Conservation (phyloP, 2,888 invertebrate genomes). For the Sesia apiformis region DNA sequence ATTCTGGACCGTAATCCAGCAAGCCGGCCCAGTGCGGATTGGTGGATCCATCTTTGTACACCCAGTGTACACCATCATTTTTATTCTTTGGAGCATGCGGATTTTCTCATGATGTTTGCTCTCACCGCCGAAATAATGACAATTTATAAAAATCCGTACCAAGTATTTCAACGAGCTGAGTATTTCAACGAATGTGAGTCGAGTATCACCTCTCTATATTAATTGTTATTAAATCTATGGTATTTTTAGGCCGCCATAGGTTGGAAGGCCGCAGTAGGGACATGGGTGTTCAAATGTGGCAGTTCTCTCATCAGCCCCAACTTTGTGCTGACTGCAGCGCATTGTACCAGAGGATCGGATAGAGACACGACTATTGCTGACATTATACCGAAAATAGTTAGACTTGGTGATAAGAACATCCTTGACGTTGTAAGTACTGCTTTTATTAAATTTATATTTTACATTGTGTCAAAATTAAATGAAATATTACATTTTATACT, state of each 20-base stretch:
- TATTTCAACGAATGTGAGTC: too few relatives aligned
- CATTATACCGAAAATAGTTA: constrained; percentile 32
- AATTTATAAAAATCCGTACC: too few relatives aligned
- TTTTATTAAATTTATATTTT: background rate
- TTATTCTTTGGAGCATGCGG: too few relatives aligned
- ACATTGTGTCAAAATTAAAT: background rate
- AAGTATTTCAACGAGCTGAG: too few relatives aligned
- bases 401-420: constrained; percentile 27
- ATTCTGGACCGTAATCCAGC: too few relatives aligned
- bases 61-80: too few relatives aligned
- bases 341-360: constrained; percentile 59
- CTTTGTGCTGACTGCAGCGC: constrained; percentile 80
- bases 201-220: too few relatives aligned
- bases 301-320: constrained; percentile 77
- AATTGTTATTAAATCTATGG: background rate
- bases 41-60: too few relatives aligned
- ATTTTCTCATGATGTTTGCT: too few relatives aligned
- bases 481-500: background rate
- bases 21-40: too few relatives aligned
- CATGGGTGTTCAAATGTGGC: constrained; percentile 71
- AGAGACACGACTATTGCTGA: constrained; percentile 26
- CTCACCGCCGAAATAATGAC: too few relatives aligned
- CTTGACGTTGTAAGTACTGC: constrained; percentile 17
- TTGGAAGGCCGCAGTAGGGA: constrained; percentile 29
- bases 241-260: constrained; percentile 40